Percentiles rank a stretch among this genome's conserved stretches.
Evolutionary conservation across 2,113 vertebrate species (phyloP).

Genomic region (Regulus satrapa): DNA sequence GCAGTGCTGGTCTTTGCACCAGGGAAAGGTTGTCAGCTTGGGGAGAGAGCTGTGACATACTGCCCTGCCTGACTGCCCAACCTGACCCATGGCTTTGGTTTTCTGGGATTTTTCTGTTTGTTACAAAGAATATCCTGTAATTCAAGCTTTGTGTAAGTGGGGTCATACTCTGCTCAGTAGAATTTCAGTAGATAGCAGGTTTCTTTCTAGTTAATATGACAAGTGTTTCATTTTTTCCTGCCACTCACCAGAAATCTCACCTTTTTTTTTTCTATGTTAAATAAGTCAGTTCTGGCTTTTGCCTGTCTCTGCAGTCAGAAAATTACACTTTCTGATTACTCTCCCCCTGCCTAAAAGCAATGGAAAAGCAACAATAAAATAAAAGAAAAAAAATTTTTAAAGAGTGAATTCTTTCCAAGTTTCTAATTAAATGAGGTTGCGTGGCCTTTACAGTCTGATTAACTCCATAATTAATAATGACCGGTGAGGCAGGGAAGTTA

Average conservation of each 20-base stretch:
- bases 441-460: background rate
- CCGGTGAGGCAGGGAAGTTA: background rate
- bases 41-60: background rate
- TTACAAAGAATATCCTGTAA: background rate
- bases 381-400: background rate
- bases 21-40: background rate
- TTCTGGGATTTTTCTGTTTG: background rate
- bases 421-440: background rate
- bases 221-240: background rate
- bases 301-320: background rate
- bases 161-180: background rate
- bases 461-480: constrained; percentile 17
- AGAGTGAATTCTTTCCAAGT: background rate
- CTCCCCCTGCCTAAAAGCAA: background rate
- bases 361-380: background rate
- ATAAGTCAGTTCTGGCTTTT: background rate
- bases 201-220: background rate
- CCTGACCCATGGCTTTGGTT: background rate
- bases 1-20: background rate
- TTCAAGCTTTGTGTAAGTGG: background rate
- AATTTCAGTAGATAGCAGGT: background rate
- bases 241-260: background rate
- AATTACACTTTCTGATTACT: background rate
- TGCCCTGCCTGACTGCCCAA: background rate
- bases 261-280: background rate